phyloP scores from a whole-genome alignment of 1,140 invertebrate genomes.

The Musca vetustissima region DNA sequence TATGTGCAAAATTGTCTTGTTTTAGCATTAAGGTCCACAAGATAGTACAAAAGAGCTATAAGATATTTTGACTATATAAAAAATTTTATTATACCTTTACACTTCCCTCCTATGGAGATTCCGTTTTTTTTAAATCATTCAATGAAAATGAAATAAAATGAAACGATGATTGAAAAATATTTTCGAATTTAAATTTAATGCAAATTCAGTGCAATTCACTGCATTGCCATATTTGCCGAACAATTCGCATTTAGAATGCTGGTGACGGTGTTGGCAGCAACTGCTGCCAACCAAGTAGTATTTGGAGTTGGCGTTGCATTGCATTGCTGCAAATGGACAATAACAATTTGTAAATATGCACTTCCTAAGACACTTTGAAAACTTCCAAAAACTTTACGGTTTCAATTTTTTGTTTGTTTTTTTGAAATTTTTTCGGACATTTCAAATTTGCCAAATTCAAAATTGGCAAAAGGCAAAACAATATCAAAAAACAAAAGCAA shows the following conservation, averaged over 20 bases:
- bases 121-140: too few species aligned
- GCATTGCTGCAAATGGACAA: slow-evolving; percentile 8
- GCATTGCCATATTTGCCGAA: too few species aligned
- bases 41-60: too few species aligned
- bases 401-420: neutral
- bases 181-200: too few species aligned
- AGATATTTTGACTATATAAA: too few species aligned
- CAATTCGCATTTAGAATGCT: neutral
- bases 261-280: neutral
- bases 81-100: too few species aligned
- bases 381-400: slow-evolving; percentile 15
- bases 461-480: neutral
- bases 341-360: slow-evolving; percentile 26
- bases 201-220: too few species aligned
- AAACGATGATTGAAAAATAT: too few species aligned
- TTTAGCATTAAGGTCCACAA: too few species aligned
- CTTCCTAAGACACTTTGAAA: slow-evolving; percentile 24
- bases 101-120: too few species aligned
- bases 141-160: too few species aligned
- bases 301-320: neutral
- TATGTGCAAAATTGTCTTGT: too few species aligned
- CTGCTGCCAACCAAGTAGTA: neutral
- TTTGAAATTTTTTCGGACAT: slow-evolving; percentile 14
- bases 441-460: slow-evolving; percentile 19
- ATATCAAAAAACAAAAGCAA: neutral